These are phyloP conservation scores for Drosophila arizonae DNA, from an alignment of 1,140 invertebrate species.

Conservation along the genomic window DNA sequence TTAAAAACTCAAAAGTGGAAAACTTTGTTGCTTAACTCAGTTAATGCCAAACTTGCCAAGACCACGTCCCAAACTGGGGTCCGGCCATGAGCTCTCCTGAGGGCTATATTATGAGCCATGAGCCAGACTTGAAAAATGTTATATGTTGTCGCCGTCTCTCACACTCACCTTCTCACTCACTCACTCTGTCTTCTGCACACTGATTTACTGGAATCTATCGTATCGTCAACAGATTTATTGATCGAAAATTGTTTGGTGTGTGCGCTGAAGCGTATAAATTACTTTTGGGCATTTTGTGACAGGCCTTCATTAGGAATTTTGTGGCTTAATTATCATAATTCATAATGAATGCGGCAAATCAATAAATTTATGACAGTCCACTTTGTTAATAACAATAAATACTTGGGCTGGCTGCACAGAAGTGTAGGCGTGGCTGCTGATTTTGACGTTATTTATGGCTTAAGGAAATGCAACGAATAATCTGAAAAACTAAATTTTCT, in stretches of 20 bases:
- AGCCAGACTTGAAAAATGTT: too few species aligned
- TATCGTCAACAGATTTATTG: conserved; percentile 43
- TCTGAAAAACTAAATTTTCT: too few species aligned
- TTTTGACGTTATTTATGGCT: background rate
- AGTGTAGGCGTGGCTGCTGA: background rate
- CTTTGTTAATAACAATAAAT: conserved; percentile 17
- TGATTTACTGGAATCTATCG: background rate
- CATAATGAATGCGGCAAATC: conserved; percentile 32
- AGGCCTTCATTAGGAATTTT: conserved; percentile 46
- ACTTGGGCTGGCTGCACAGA: background rate
- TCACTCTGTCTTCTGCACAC: too few species aligned
- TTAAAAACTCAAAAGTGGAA: conserved; percentile 57
- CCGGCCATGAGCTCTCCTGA: background rate
- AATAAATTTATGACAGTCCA: conserved; percentile 37
- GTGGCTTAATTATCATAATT: conserved; percentile 53
- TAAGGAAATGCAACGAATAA: background rate
- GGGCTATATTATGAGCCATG: background rate
- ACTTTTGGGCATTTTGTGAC: conserved; percentile 42
- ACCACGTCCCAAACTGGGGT: background rate
- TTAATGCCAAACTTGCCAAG: conserved; percentile 46
- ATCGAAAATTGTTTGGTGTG: conserved; percentile 31
- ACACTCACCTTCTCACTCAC: too few species aligned
- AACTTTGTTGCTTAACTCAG: conserved; percentile 56
- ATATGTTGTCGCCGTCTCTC: too few species aligned
- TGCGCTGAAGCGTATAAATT: conserved; percentile 40